Percentiles rank a stretch among this genome's conserved stretches.
Conservation (phyloP, 2,113 vertebrate species). For the Ellobius talpinus region DNA sequence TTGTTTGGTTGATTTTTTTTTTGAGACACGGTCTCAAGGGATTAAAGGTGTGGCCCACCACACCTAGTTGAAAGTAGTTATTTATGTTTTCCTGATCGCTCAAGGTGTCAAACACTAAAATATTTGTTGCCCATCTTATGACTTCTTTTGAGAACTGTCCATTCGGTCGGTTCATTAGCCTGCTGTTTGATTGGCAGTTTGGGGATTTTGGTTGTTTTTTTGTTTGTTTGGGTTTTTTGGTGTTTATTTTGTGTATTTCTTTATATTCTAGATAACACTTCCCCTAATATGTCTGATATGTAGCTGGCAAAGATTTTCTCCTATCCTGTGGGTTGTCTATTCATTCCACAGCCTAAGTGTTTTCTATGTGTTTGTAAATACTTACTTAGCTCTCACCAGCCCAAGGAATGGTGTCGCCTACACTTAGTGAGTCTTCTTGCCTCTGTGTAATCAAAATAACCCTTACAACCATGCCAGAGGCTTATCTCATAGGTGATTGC, state of each 20-base stretch:
- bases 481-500: neutral
- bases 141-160: neutral
- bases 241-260: neutral
- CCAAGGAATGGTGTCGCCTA: neutral
- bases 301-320: neutral
- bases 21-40: neutral
- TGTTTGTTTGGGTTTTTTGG: neutral
- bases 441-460: neutral
- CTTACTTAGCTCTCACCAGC: neutral
- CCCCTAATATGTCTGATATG: neutral
- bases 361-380: conserved; percentile 24
- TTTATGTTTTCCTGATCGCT: neutral
- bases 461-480: neutral
- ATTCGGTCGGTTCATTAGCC: neutral
- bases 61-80: neutral
- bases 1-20: too few species aligned
- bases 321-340: neutral
- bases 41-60: neutral
- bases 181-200: neutral
- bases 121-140: neutral
- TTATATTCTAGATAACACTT: neutral
- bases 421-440: neutral
- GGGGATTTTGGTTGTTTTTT: neutral
- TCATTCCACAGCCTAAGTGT: neutral
- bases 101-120: neutral